phyloP scores from a whole-genome alignment of 2,113 vertebrate genomes.

The Pelodiscus sinensis region DNA sequence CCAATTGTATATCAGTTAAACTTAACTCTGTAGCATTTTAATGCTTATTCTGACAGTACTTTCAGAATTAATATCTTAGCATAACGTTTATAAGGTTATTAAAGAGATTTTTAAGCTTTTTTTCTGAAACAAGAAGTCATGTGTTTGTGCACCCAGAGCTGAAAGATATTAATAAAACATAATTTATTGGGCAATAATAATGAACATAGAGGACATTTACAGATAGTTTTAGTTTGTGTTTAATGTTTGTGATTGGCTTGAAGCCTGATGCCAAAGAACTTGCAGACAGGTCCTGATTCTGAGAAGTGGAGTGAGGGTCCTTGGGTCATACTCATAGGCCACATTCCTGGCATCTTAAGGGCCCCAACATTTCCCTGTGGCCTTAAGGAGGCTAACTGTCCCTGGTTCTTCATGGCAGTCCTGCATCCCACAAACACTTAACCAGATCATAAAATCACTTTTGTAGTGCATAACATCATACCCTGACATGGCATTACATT shows the following conservation, averaged over 20 bases:
- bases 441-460: neutral
- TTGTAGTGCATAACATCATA: neutral
- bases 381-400: neutral
- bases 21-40: conserved; percentile 19
- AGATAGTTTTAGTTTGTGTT: neutral
- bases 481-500: rapidly evolving
- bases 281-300: neutral
- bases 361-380: neutral
- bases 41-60: conserved; percentile 35
- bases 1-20: conserved; percentile 31
- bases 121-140: conserved; percentile 53
- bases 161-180: conserved; percentile 52
- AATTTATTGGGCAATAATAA: conserved; percentile 58
- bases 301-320: neutral
- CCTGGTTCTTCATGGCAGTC: rapidly evolving
- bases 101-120: conserved; percentile 57
- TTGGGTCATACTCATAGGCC: neutral
- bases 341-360: neutral
- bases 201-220: conserved; percentile 11
- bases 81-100: conserved; percentile 69
- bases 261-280: neutral
- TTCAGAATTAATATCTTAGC: conserved; percentile 54
- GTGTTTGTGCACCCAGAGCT: conserved; percentile 64
- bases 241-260: neutral
- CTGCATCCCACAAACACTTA: neutral